These are phyloP conservation scores for Athripsodes cinereus DNA, from an alignment of 2,888 invertebrate genomes.

Conservation along the genomic window DNA sequence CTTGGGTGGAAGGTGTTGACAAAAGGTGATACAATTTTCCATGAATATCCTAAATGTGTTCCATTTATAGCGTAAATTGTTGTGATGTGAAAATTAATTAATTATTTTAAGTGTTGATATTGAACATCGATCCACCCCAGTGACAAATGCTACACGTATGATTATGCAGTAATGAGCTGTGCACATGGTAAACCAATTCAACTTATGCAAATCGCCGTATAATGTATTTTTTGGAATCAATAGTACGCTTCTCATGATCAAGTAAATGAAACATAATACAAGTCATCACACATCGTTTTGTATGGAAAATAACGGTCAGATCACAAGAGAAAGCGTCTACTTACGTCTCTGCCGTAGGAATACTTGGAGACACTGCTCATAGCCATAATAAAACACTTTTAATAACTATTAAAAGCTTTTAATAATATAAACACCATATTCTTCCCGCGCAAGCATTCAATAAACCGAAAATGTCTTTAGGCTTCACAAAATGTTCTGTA, in stretches of 20 bases:
- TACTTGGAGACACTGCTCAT: conserved; percentile 20
- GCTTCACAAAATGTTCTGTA: conserved; percentile 25
- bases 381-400: conserved; percentile 16
- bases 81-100: too few relatives aligned
- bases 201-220: too few relatives aligned
- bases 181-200: too few relatives aligned
- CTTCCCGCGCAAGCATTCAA: conserved; percentile 22
- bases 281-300: background rate
- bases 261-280: background rate
- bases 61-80: too few relatives aligned
- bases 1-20: too few relatives aligned
- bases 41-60: too few relatives aligned
- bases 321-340: conserved; percentile 13
- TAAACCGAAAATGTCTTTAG: conserved; percentile 17
- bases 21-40: too few relatives aligned
- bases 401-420: background rate
- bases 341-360: conserved; percentile 18
- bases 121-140: background rate
- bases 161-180: background rate
- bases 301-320: conserved; percentile 12
- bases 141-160: background rate
- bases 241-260: too few relatives aligned
- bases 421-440: conserved; percentile 8
- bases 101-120: background rate
- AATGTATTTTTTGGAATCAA: too few relatives aligned